Conservation (phyloP, 2,888 invertebrate genomes). For the Acronicta leporina region DNA sequence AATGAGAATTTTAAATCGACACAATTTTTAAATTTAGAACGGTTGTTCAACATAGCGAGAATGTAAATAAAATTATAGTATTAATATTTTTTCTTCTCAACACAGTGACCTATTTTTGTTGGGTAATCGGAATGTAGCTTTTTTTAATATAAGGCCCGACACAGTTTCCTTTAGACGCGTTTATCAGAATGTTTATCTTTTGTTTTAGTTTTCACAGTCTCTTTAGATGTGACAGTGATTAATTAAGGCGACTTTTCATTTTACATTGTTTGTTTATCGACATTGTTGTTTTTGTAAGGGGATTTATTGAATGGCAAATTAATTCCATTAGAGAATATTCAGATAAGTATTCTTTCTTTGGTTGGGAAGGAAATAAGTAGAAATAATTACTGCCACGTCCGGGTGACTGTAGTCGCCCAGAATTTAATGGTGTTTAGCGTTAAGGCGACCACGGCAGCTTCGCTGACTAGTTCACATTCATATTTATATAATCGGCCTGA, state of each 20-base stretch:
- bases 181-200: conserved; percentile 8
- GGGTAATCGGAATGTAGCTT: conserved; percentile 2
- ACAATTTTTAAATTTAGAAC: too few relatives aligned
- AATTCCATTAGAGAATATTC: not conserved
- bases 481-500: too few relatives aligned
- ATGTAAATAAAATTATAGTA: too few relatives aligned
- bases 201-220: conserved; percentile 16
- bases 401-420: too few relatives aligned
- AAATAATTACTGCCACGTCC: too few relatives aligned
- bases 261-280: not conserved
- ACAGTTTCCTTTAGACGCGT: conserved; percentile 12
- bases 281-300: not conserved
- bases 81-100: too few relatives aligned
- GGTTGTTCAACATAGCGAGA: too few relatives aligned
- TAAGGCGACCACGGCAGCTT: too few relatives aligned
- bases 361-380: not conserved
- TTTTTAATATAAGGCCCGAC: not conserved
- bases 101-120: conserved; percentile 12
- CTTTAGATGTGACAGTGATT: conserved; percentile 28
- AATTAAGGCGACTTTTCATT: conserved; percentile 25
- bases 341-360: not conserved
- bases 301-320: not conserved
- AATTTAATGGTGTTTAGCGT: too few relatives aligned
- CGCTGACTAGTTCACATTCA: too few relatives aligned
- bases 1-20: not conserved